Evolutionary conservation across 2,797 vertebrate genomes (phyloP), one percentile per base, ranked within the genome.

Genomic region (Schizopygopsis pylzovi): DNA sequence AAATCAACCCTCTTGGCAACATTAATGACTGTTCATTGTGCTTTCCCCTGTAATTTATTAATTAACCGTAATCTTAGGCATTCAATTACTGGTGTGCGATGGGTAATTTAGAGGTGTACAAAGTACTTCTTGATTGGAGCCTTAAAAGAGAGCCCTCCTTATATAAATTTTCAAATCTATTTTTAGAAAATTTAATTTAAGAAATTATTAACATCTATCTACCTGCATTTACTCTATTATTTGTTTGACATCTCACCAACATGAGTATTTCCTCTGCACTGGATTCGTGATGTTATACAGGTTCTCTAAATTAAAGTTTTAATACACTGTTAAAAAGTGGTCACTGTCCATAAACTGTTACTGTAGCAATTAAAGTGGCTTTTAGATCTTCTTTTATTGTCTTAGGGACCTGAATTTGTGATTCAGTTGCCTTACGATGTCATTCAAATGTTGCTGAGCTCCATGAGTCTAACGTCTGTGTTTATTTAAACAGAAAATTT

Each of bases 11-110:
- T 91, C 90, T 85, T 89, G 82, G 76, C 85, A 89, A 92, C 92
- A 91, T 94, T 94, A 94, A 95, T 93, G 91, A 88, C 88, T 92
- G 92, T 90, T 92, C 92, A 93, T 95, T 96, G 94, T 95, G 93
- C 91, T 90, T 93, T 92, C 91, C 88, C 94, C 96, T 95, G 94
- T 96, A 96, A 97, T 98, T 97, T 97, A 98, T 98, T 97, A 96
- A 98, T 97, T 96, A 97, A 96, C 94, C 95, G 89, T 91, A 93
- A 94, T 94, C 90, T 92, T 88, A 94, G 94, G 94, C 93, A 93
- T 96, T 96, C 95, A 94, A 96, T 97, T 97, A 94, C 90, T 95
- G 93, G 93, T 92, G 92, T 92, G 92, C 94, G 93, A 94, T 93
- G 83, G 89, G 92, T 94, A 91, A 94, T 92, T 91, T 90, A 91